Conservation (phyloP, 2,888 invertebrate species). For the Ormia ochracea region DNA sequence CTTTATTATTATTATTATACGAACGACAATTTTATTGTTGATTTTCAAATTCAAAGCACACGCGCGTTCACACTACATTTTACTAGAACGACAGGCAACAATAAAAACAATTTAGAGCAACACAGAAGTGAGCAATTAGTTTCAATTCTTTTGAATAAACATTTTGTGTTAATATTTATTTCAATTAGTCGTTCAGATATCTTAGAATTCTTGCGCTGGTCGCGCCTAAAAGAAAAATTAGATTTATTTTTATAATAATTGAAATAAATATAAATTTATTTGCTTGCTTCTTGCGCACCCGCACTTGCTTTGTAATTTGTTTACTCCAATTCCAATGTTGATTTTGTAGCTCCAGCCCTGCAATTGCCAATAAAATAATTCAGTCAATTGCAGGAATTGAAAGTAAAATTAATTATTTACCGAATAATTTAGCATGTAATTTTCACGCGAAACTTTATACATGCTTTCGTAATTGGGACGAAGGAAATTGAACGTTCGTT, state of each 20-base stretch:
- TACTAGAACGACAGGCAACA: neutral
- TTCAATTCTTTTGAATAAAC: neutral
- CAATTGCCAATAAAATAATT: too few relatives aligned
- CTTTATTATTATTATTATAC: neutral
- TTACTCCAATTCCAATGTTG: neutral
- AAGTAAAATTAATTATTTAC: too few relatives aligned
- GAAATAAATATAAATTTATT: neutral
- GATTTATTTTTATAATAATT: neutral
- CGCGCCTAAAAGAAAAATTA: neutral
- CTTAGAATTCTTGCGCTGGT: neutral
- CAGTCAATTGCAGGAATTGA: too few relatives aligned
- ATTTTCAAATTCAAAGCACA: neutral
- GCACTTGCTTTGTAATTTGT: neutral
- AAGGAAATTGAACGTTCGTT: too few relatives aligned
- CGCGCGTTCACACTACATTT: neutral
- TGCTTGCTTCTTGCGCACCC: neutral
- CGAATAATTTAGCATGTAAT: too few relatives aligned
- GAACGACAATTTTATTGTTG: constrained; percentile 17
- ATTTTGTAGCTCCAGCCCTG: too few relatives aligned
- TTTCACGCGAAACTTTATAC: too few relatives aligned
- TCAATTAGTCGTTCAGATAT: neutral
- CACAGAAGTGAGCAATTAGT: neutral
- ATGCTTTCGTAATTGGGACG: too few relatives aligned
- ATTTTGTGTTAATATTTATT: neutral
- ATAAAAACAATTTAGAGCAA: neutral